phyloP scores from a whole-genome alignment of 2,888 invertebrate species.

The Andrena bucephala region DNA sequence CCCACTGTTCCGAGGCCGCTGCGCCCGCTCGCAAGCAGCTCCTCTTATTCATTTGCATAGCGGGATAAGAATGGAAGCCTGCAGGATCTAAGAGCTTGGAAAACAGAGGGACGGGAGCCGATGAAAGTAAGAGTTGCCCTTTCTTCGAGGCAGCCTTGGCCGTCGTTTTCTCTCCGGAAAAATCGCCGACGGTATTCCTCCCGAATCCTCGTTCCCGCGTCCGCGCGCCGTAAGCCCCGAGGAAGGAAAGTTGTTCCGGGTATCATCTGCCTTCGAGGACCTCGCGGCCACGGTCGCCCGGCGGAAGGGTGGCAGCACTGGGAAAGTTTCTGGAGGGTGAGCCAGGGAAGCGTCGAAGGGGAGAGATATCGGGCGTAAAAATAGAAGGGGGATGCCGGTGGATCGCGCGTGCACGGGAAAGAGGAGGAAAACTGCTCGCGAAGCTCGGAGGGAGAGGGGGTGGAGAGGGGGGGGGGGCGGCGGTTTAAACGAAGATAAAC shows the following conservation, averaged over 20 bases:
- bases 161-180: background rate
- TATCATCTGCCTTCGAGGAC: conserved; percentile 47
- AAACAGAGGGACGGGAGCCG: conserved; percentile 6
- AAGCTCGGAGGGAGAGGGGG: background rate
- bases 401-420: conserved; percentile 13
- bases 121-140: conserved; percentile 39
- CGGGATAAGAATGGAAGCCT: background rate
- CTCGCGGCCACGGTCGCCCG: conserved; percentile 45
- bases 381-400: conserved; percentile 34
- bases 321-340: conserved; percentile 64
- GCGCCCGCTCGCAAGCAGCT: background rate
- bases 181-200: conserved; percentile 30
- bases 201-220: conserved; percentile 15
- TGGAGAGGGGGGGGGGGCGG: background rate
- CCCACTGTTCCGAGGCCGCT: background rate
- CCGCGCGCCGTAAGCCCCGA: conserved; percentile 27
- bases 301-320: conserved; percentile 54
- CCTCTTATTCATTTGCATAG: background rate
- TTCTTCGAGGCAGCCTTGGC: background rate
- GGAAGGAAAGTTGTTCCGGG: conserved; percentile 72
- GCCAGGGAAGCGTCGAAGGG: conserved; percentile 51
- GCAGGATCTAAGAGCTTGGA: background rate
- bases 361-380: conserved; percentile 49
- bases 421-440: conserved; percentile 17
- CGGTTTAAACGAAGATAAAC: background rate